Base-by-base conservation (phyloP, 2,797 vertebrate genomes). In the Argyrosomus regius region DNA sequence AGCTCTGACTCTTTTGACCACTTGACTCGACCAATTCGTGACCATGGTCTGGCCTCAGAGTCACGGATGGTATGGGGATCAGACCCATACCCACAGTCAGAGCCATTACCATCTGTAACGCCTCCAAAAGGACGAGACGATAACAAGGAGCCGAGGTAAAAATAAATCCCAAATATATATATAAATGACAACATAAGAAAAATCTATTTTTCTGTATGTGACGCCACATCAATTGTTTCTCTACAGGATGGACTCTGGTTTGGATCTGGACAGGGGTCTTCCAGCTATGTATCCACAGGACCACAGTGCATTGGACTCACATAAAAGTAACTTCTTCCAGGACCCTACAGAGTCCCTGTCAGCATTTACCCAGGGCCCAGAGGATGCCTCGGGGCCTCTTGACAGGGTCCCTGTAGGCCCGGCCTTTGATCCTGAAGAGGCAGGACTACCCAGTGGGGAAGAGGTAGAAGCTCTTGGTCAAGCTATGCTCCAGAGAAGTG, bases 1-100 rank as follows among this genome's bases (percentile, higher is more conserved):
- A 96, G 93, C 80, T 97, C 98, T 0, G 98, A 99, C 82, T 96
- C 97, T 0, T 99, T 99, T 85, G 98, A 99, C 79, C 98, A 99
- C 78, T 91, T 97, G 61, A 95, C 97, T 63, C 94, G 97, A 75
- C 95, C 98, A 4, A 92, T 96, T 14, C 95, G 97, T 90, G 98
- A 99, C 72, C 98, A 98, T 24, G 69, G 95, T 1, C 86, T 98
- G 61, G 93, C 98, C 0, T 93, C 96, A 46, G 98, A 99, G 82
- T 96, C 97, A 3, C 96, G 97, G 45, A 91, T 98, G 92, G 96
- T 98, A 77, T 99, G 98, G 98, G 97, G 97, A 3, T 96, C 98
- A 6, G 98, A 99, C 3, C 94, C 97, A 0, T 99, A 99, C 81
- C 92, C 97, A 10, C 97, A 96, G 0, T 24, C 96, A 0, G 98